These are phyloP conservation scores for Antheraea yamamai DNA, from an alignment of 2,888 invertebrate species.

Conservation along the genomic window DNA sequence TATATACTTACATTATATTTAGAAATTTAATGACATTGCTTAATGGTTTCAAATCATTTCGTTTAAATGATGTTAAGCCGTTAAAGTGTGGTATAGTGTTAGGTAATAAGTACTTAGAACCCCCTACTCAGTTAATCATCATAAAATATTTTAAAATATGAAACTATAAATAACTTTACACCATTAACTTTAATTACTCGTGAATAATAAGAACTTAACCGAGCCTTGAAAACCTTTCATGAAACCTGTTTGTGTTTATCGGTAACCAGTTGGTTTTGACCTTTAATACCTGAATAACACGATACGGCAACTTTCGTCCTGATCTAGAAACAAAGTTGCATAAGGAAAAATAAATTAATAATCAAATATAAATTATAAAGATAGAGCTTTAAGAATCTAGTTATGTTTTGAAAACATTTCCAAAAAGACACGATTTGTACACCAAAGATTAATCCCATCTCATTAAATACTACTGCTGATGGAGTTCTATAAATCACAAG, in stretches of 20 bases:
- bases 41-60: neutral
- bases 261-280: slow-evolving; percentile 46
- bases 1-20: too few species aligned
- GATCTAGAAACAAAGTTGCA: neutral
- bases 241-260: slow-evolving; percentile 53
- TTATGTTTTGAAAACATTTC: too few species aligned
- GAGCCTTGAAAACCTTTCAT: slow-evolving; percentile 47
- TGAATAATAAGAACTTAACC: slow-evolving; percentile 18
- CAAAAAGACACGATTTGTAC: too few species aligned
- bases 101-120: neutral
- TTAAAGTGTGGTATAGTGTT: neutral
- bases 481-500: too few species aligned
- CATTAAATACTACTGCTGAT: too few species aligned
- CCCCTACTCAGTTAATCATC: neutral
- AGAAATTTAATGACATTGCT: neutral
- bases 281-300: slow-evolving; percentile 43
- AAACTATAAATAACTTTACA: neutral
- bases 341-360: neutral
- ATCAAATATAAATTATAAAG: neutral
- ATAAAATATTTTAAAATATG: neutral
- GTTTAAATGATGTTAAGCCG: neutral
- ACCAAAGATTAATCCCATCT: too few species aligned
- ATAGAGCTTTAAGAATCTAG: too few species aligned
- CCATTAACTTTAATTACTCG: slow-evolving; percentile 1
- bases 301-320: slow-evolving; percentile 32